Percentiles rank a stretch among this genome's conserved stretches.
phyloP scores from a whole-genome alignment of 1,140 invertebrate genomes.

The Eurytemora carolleeae region DNA sequence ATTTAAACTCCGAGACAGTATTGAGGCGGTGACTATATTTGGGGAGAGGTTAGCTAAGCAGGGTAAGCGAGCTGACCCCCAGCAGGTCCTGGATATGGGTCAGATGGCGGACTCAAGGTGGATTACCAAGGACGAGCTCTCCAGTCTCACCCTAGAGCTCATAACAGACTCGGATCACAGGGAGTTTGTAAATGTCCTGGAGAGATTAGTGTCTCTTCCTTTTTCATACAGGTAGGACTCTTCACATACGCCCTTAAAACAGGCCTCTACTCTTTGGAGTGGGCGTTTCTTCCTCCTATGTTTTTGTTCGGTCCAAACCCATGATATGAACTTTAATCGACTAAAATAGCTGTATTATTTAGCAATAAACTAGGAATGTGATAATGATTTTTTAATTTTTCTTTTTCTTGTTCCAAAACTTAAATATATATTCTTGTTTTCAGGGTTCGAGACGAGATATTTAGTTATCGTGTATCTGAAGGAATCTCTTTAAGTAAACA shows the following conservation, averaged over 20 bases:
- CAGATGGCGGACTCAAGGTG: constrained; percentile 36
- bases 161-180: constrained; percentile 47
- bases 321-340: too few species aligned
- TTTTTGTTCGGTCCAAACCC: too few species aligned
- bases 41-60: constrained; percentile 3
- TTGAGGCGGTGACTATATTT: constrained; percentile 16
- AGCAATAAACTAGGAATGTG: too few species aligned
- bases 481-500: constrained; percentile 31
- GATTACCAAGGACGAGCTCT: constrained; percentile 44
- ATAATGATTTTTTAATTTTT: too few species aligned
- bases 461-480: constrained; percentile 39
- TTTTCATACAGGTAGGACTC: constrained; percentile 27
- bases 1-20: constrained; percentile 36
- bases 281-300: too few species aligned
- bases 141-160: constrained; percentile 44
- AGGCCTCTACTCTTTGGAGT: too few species aligned
- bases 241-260: too few species aligned
- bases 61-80: constrained; percentile 16
- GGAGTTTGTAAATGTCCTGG: constrained; percentile 47
- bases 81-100: constrained; percentile 27
- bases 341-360: too few species aligned
- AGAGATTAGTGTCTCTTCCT: constrained; percentile 46
- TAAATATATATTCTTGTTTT: too few species aligned
- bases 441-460: constrained; percentile 44
- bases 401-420: too few species aligned